These are phyloP conservation scores for Pycnonotus jocosus DNA, from an alignment of 2,113 vertebrate genomes.

Conservation along the genomic window DNA sequence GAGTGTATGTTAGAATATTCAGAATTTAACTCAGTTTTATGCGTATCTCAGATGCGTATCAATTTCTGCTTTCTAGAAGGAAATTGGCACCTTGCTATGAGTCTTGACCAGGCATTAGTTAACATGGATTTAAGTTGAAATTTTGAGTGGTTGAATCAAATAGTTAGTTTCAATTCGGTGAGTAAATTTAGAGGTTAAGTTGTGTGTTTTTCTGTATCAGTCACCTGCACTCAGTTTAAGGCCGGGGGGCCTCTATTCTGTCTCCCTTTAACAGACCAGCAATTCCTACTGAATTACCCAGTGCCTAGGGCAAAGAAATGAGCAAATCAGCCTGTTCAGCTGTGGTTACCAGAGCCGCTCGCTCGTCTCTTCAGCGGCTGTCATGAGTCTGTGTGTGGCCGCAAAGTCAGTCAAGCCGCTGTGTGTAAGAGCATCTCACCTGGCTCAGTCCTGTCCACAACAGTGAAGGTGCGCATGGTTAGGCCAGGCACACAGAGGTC, in stretches of 20 bases:
- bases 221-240: not conserved
- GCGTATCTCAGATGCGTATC: not conserved
- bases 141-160: not conserved
- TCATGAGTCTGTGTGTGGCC: not conserved
- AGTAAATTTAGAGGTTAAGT: not conserved
- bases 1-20: not conserved
- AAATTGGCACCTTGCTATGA: not conserved
- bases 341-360: not conserved
- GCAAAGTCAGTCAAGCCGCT: not conserved
- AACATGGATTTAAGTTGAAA: not conserved
- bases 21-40: not conserved
- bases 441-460: fast-evolving
- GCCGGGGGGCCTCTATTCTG: not conserved
- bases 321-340: not conserved
- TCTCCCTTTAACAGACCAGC: not conserved
- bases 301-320: not conserved
- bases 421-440: not conserved
- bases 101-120: not conserved
- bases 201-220: not conserved
- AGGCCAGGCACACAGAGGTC: not conserved
- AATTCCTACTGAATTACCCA: not conserved
- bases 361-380: not conserved
- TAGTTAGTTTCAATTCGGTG: not conserved
- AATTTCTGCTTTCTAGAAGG: not conserved
- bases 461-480: fast-evolving